Evolutionary conservation across 1,140 invertebrate species (phyloP).

Genomic region (Lepeophtheirus salmonis): DNA sequence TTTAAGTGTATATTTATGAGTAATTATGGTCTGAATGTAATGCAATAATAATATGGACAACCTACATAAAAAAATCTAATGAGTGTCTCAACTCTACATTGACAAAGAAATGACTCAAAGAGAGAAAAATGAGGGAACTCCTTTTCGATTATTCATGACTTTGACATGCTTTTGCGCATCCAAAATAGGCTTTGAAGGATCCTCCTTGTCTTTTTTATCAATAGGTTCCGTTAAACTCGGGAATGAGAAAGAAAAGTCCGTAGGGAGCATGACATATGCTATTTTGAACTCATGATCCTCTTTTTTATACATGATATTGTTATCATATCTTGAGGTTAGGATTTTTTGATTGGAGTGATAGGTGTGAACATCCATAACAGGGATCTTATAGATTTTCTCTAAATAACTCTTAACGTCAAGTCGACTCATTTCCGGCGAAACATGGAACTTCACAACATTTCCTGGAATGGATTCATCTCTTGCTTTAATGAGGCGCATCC

Average conservation of each 20-base stretch:
- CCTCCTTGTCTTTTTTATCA: neutral
- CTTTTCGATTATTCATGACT: neutral
- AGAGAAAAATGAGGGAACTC: neutral
- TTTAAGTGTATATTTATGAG: too few species aligned
- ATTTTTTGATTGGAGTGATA: neutral
- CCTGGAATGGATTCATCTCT: conserved; percentile 34
- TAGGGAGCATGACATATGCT: neutral
- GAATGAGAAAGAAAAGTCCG: neutral
- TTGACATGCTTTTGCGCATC: neutral
- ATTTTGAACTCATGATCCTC: neutral
- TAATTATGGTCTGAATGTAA: too few species aligned
- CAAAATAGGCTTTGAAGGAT: neutral
- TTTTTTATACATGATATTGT: neutral
- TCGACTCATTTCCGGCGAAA: conserved; percentile 64
- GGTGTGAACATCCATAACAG: conserved; percentile 42
- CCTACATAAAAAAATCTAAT: too few species aligned
- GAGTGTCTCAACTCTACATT: too few species aligned
- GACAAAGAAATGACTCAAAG: too few species aligned
- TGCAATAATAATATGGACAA: too few species aligned
- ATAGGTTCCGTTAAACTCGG: neutral
- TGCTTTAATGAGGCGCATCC: conserved; percentile 67
- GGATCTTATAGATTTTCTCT: conserved; percentile 77
- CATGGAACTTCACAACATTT: conserved; percentile 60
- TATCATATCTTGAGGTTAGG: neutral
- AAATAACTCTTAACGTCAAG: conserved; percentile 76